Percentiles rank a stretch among this genome's conserved stretches.
These are phyloP conservation scores for Brachionus asplanchnoidis DNA, from an alignment of 1,140 invertebrate species.

Conservation along the genomic window DNA sequence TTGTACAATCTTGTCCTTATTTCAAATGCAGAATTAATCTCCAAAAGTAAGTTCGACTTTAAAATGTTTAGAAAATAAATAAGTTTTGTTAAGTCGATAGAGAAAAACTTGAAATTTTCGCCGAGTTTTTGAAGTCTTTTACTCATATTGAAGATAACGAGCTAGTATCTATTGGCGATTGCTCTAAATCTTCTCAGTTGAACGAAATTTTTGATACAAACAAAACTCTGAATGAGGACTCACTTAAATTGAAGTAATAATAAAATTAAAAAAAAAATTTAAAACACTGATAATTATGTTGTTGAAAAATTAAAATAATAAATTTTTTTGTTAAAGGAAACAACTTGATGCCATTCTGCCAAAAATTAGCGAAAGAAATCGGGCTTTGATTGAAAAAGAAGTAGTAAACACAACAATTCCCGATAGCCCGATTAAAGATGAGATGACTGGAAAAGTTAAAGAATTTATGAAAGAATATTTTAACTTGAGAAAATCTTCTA, in stretches of 20 bases:
- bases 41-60: background rate
- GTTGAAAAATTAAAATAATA: background rate
- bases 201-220: background rate
- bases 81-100: background rate
- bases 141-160: background rate
- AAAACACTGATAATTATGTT: no score
- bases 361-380: background rate
- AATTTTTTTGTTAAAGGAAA: background rate
- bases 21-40: background rate
- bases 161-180: background rate
- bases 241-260: background rate
- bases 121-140: background rate
- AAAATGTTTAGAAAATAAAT: background rate
- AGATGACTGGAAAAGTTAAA: background rate
- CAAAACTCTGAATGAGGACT: background rate
- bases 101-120: background rate
- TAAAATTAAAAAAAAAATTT: background rate
- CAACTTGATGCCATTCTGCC: background rate
- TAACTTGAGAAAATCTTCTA: background rate
- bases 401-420: background rate
- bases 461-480: conserved; percentile 19
- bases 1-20: conserved; percentile 16
- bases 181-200: background rate
- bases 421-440: background rate
- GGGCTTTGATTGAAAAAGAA: background rate